Evolutionary conservation across 1,140 invertebrate species (phyloP).

Genomic region (Drosophila oshimai): DNA sequence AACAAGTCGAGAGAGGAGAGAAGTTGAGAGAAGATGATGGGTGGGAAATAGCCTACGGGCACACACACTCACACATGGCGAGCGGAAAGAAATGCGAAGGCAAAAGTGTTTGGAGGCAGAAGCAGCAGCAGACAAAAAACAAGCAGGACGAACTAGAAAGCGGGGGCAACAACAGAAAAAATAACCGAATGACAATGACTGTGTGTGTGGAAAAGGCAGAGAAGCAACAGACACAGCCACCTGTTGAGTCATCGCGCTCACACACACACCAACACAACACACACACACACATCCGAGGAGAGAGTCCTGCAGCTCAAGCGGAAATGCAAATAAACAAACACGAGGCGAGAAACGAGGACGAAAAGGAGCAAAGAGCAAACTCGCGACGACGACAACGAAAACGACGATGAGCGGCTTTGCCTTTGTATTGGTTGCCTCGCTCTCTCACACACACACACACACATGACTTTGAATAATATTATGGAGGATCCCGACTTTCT

Average conservation of each 20-base stretch:
- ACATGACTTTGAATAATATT: constrained; percentile 73
- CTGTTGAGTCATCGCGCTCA: constrained; percentile 54
- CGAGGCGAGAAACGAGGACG: constrained; percentile 53
- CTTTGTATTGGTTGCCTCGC: constrained; percentile 38
- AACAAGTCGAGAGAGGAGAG: constrained; percentile 51
- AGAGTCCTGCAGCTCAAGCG: constrained; percentile 72
- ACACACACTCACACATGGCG: constrained; percentile 16
- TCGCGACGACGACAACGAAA: constrained; percentile 55
- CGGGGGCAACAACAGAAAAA: constrained; percentile 65
- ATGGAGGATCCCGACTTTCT: constrained; percentile 71
- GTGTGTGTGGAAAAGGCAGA: constrained; percentile 39
- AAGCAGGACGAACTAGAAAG: constrained; percentile 69
- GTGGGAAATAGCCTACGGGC: constrained; percentile 37
- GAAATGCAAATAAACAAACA: constrained; percentile 81
- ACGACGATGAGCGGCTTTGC: constrained; percentile 34
- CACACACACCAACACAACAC: constrained; percentile 27
- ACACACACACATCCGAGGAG: constrained; percentile 13
- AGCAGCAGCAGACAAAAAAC: constrained; percentile 63
- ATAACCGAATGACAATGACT: constrained; percentile 68
- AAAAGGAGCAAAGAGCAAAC: constrained; percentile 38
- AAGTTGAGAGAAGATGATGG: constrained; percentile 63
- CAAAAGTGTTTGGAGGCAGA: constrained; percentile 73
- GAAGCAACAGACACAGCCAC: constrained; percentile 65
- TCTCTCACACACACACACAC: constrained; percentile 13
- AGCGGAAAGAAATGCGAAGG: constrained; percentile 59